phyloP scores from a whole-genome alignment of 1,140 invertebrate genomes.

The Aphaenogaster ashmeadi region DNA sequence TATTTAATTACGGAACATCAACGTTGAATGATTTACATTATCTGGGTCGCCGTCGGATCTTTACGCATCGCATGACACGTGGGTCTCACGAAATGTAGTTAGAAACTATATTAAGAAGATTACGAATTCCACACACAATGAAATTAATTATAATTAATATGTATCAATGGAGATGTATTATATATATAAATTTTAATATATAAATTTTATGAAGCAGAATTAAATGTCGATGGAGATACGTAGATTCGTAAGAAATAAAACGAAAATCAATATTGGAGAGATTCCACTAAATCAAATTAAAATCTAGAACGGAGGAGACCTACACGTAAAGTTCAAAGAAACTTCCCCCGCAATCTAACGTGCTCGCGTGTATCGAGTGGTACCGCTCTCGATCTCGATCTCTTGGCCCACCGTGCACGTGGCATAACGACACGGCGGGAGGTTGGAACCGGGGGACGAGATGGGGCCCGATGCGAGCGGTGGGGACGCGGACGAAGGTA shows the following conservation, averaged over 20 bases:
- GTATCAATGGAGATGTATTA: background rate
- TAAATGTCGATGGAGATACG: background rate
- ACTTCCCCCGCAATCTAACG: background rate
- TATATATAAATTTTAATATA: too few relatives aligned
- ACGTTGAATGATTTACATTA: constrained; percentile 52
- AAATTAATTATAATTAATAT: constrained; percentile 15
- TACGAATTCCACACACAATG: background rate
- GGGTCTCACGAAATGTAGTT: background rate
- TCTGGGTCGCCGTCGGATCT: background rate
- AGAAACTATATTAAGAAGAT: background rate
- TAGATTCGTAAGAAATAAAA: background rate
- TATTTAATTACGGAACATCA: constrained; percentile 60
- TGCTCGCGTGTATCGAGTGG: constrained; percentile 9
- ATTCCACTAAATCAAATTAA: background rate
- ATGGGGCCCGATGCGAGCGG: background rate
- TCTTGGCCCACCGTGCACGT: constrained; percentile 32
- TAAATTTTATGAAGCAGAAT: constrained; percentile 1
- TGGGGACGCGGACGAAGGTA: constrained; percentile 12
- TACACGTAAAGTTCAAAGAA: background rate
- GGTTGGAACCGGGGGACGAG: constrained; percentile 35
- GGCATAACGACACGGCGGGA: constrained; percentile 55
- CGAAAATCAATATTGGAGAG: background rate
- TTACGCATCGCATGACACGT: background rate
- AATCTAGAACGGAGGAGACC: background rate
- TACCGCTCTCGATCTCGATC: constrained; percentile 43